Base-by-base conservation (phyloP, 2,797 vertebrate species). In the Danio choprae region DNA sequence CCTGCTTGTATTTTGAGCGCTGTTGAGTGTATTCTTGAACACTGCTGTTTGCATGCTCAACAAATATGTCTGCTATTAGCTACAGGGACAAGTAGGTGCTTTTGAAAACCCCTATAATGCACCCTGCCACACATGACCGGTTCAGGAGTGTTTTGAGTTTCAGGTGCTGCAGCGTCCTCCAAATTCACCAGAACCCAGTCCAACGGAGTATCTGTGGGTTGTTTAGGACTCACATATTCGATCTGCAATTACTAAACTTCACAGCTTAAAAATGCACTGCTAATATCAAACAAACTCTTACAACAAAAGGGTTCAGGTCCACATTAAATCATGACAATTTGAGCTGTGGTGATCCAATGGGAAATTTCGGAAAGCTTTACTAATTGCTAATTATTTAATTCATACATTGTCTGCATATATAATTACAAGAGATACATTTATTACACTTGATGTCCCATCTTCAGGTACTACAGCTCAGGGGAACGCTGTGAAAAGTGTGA, bases 401-500 rank as follows among this genome's bases (percentile, higher is more conserved):
- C 29, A 29, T 48, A 48, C 15, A 22, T 20, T 46, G 55, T 63
- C 5, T 50, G 7, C 29, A 1, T 29, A 51, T 7, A 51, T 7
- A 18, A 70, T 18, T 48, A 48, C 7, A 16, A 50, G 15, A 68
- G 2, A n/a, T 48, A 15, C 5, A 13, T 40, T 16, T 56, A 4
- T 36, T 15, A 9, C 11, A 15, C 41, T 60, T 74, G 15, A 22
- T 13, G 15, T 67, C 15, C 5, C 16, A 48, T 51, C 15, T 56
- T 44, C 62, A 93, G 91, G 77, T 94, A 91, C 88, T 94, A 91
- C 86, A 90, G 51, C 46, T 83, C 85, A 46, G 87, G 84, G 11
- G 88, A 87, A 46, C 62, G 46, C 22, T 95, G 95, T 88, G 84
- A 93, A 81, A 92, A 88, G 83, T 94, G 93, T 80, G 87, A 90